Conservation (phyloP, 2,113 vertebrate species). For the Tichodroma muraria region DNA sequence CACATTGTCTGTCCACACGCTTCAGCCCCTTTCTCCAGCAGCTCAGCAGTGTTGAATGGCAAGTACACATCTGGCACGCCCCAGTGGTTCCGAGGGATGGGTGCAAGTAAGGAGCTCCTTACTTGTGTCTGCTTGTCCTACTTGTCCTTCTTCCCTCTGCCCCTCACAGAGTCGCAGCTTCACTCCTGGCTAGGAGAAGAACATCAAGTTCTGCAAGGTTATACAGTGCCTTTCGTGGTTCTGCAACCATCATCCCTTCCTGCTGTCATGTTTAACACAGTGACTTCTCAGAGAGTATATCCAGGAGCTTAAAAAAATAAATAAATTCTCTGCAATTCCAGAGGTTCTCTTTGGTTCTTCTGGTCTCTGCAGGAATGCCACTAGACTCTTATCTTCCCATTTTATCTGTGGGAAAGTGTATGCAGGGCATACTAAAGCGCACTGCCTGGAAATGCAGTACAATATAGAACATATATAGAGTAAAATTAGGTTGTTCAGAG, state of each 20-base stretch:
- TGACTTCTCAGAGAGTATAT: background rate
- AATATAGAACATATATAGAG: background rate
- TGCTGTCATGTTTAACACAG: background rate
- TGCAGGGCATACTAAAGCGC: background rate
- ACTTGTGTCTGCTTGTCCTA: rapidly evolving
- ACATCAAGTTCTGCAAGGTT: background rate
- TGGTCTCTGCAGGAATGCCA: background rate
- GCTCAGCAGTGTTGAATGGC: background rate
- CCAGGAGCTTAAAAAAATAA: background rate
- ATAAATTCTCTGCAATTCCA: background rate
- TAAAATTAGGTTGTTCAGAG: background rate
- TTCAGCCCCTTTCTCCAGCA: background rate
- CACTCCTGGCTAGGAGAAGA: background rate
- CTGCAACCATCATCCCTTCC: background rate
- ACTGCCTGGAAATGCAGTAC: background rate
- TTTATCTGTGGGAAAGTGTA: background rate
- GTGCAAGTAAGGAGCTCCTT: background rate
- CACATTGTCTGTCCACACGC: rapidly evolving
- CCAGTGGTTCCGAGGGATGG: background rate
- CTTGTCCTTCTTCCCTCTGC: background rate
- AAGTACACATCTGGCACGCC: background rate
- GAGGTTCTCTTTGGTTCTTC: background rate
- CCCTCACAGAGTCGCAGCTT: background rate
- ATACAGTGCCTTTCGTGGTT: background rate
- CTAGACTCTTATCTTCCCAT: background rate